Base-by-base conservation (phyloP, 2,113 vertebrate species). In the Nannospalax galili region DNA sequence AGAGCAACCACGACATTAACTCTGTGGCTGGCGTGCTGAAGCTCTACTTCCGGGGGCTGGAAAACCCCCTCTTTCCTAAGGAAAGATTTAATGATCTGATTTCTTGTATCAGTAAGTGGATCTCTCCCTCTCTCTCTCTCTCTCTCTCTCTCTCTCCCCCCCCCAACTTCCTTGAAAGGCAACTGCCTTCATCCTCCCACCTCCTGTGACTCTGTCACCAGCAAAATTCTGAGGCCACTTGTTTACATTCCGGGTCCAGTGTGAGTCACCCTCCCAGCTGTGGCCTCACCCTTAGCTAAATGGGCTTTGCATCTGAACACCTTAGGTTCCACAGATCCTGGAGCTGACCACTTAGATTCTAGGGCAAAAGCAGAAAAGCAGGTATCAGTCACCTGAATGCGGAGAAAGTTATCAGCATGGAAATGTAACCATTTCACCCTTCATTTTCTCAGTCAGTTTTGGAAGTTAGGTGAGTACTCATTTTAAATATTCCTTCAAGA, bases 71-170 rank as follows among this genome's bases (percentile, higher is more conserved):
- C 97, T 99, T 99, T 99, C 99, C 99, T 97, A 99, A 99, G 98
- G 99, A 99, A 99, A 99, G 99, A 98, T 99, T 99, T 98, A 99
- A 98, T 96, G 99, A 99, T 97, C 99, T 99, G 97, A 99, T 99
- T 97, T 99, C 99, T 96, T 99, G 99, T 98, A 98, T 99, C 99
- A 99, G 99, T 99, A 99, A 99, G 99, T 98, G 92, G 28, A 95
- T 94, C 35, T 85, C 24, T 42, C 64, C 22, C 42, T 89, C 88
- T 78, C 91, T 70, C 3, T 96, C 92, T 65, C 48, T 52, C 48
- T 52, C 48, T 52, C 48, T 52, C 48, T 2, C 0, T 40, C 42
- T 77, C 9, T 42, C 35, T 78, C 81, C 94, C 93, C 85, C 92
- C 62, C 28, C 52, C 77, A 62, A 64, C 60, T 67, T 81, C 91